Percentiles rank a stretch among this genome's conserved stretches.
Conservation (phyloP, 2,888 invertebrate genomes). For the Zele albiditarsus region DNA sequence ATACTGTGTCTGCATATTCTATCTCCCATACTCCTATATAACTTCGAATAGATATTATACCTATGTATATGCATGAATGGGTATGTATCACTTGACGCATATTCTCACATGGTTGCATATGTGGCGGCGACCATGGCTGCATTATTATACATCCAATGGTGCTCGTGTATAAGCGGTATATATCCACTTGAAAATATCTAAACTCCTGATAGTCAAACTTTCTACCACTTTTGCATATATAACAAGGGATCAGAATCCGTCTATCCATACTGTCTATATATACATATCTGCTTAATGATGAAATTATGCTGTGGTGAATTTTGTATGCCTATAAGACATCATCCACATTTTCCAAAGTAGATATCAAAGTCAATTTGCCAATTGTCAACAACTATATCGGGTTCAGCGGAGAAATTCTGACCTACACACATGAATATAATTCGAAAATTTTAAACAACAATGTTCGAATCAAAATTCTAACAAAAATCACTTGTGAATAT, state of each 20-base stretch:
- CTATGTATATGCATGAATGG: neutral
- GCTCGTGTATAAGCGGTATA: neutral
- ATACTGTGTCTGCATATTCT: neutral
- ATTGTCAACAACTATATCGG: neutral
- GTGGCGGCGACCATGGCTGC: neutral
- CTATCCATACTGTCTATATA: neutral
- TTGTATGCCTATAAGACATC: neutral
- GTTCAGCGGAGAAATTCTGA: too few species aligned
- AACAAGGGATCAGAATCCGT: neutral
- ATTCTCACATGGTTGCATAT: neutral
- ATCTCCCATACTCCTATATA: neutral
- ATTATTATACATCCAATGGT: neutral
- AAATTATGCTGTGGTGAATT: neutral
- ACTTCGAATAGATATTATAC: neutral
- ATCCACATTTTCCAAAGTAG: neutral
- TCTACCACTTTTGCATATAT: neutral
- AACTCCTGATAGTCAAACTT: neutral
- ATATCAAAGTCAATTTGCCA: neutral
- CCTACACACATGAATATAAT: too few species aligned
- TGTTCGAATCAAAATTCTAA: too few species aligned
- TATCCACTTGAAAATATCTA: neutral
- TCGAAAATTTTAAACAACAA: too few species aligned
- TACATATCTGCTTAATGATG: neutral
- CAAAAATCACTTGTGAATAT: slow-evolving; percentile 24
- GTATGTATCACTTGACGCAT: neutral